A percentile compares a stretch with the other conserved stretches of the same genome.
These are phyloP conservation scores for Rhaphigaster nebulosa DNA, from an alignment of 2,888 invertebrate species.

Conservation along the genomic window DNA sequence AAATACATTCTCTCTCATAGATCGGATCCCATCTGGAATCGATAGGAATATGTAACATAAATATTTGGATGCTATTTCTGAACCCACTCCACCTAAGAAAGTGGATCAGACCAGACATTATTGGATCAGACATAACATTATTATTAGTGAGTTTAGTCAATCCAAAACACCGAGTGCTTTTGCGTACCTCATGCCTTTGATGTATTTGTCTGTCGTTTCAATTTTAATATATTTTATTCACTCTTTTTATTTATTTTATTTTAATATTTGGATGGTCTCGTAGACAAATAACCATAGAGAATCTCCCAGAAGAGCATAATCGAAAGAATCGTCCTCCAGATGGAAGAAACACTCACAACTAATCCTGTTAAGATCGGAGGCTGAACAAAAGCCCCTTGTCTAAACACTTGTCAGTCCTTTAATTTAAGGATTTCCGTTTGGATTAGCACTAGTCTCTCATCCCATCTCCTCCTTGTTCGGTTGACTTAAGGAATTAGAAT, in stretches of 20 bases:
- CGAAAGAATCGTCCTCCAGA: background rate
- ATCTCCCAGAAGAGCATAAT: background rate
- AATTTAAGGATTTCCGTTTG: constrained; percentile 42
- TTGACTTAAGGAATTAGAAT: constrained; percentile 36
- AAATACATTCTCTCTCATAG: no score
- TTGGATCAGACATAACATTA: no score
- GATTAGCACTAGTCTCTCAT: background rate
- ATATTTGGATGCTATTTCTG: no score
- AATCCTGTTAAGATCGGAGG: constrained; percentile 29
- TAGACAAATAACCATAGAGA: background rate
- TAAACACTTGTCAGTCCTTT: constrained; percentile 44
- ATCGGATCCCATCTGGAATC: no score
- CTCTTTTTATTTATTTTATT: background rate
- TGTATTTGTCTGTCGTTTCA: background rate
- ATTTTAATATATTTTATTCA: background rate
- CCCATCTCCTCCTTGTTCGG: background rate
- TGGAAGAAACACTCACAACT: constrained; percentile 37
- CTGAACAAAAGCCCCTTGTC: background rate
- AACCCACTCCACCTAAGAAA: no score
- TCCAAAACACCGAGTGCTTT: no score
- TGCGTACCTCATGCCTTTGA: background rate
- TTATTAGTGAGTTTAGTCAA: no score
- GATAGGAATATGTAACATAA: no score
- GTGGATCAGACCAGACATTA: no score
- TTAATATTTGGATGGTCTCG: background rate